A percentile compares a stretch with the other conserved stretches of the same genome.
Evolutionary conservation across 2,797 vertebrate genomes (phyloP).

Genomic region (Dendrocincla fuliginosa): DNA sequence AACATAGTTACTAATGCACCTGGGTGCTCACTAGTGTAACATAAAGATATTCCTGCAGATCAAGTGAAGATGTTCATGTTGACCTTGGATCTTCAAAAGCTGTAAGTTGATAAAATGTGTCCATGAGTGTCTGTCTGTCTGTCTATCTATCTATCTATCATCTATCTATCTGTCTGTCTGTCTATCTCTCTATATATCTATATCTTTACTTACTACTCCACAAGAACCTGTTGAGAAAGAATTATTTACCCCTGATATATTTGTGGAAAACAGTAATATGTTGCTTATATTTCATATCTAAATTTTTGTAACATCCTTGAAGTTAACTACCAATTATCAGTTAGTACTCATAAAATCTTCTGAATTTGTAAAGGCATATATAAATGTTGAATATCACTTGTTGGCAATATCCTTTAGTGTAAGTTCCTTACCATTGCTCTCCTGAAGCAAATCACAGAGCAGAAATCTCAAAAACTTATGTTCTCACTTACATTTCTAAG

Average conservation of each 20-base stretch:
- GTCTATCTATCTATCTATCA: too few relatives aligned
- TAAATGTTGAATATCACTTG: background rate
- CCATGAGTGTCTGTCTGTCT: too few relatives aligned
- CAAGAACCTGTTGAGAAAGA: background rate
- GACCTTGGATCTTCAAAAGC: background rate
- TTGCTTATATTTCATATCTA: background rate
- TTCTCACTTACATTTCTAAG: background rate
- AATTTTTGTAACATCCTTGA: too few relatives aligned
- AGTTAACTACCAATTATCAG: too few relatives aligned
- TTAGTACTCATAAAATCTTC: background rate
- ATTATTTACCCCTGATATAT: background rate
- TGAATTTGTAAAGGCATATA: background rate
- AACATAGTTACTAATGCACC: background rate
- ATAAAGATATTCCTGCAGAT: background rate
- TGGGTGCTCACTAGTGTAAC: background rate
- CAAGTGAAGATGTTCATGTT: background rate
- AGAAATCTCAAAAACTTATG: background rate
- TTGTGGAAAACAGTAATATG: background rate
- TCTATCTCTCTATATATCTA: too few relatives aligned
- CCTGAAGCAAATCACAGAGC: background rate
- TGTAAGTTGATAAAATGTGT: background rate
- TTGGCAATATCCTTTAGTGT: background rate
- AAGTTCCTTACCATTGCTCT: background rate
- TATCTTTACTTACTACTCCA: background rate
- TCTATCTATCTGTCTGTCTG: too few relatives aligned